Percentiles rank a stretch among this genome's conserved stretches.
Conservation (phyloP, 2,888 invertebrate species). For the Napeogenes inachia region DNA sequence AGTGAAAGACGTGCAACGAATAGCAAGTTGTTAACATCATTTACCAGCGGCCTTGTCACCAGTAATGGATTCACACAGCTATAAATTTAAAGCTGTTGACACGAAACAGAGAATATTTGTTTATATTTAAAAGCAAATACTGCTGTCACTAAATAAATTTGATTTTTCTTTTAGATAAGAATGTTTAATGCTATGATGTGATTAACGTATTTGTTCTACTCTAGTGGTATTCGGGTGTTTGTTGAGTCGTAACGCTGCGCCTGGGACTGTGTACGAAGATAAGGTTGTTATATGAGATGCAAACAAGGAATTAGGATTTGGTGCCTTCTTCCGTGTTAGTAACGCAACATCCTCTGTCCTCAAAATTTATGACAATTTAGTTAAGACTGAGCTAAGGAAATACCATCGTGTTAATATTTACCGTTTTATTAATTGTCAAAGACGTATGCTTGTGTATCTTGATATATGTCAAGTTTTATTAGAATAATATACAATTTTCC, state of each 20-base stretch:
- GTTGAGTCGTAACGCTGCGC: conserved; percentile 40
- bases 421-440: not conserved
- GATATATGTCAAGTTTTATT: not conserved
- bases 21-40: conserved; percentile 25
- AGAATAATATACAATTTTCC: too few species aligned
- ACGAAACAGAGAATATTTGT: conserved; percentile 59
- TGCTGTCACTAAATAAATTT: conserved; percentile 65
- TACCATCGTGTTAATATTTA: conserved; percentile 1
- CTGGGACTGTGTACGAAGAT: conserved; percentile 45
- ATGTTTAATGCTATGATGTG: conserved; percentile 59
- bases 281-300: conserved; percentile 46
- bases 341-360: conserved; percentile 22
- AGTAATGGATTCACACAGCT: conserved; percentile 48
- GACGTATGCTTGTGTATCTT: not conserved
- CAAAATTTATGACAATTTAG: not conserved
- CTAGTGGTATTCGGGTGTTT: conserved; percentile 45
- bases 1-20: conserved; percentile 37
- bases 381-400: not conserved
- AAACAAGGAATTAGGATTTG: conserved; percentile 45
- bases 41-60: conserved; percentile 36
- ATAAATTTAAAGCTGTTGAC: conserved; percentile 66
- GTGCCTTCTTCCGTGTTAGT: conserved; percentile 34
- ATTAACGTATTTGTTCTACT: conserved; percentile 59
- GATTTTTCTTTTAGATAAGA: conserved; percentile 60
- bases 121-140: conserved; percentile 61